Conservation (phyloP, 2,888 invertebrate species). For the Tanypteryx hageni region DNA sequence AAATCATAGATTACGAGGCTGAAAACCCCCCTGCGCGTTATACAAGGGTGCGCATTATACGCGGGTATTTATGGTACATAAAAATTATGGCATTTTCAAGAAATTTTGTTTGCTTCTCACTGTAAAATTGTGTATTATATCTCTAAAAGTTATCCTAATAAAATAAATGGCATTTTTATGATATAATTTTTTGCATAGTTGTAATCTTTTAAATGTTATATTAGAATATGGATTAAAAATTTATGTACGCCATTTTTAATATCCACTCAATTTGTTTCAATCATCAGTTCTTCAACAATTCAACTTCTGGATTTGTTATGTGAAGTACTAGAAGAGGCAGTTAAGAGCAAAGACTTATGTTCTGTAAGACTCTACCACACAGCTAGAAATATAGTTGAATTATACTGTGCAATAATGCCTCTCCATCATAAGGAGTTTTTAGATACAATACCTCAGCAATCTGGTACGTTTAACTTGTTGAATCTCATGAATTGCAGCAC, state of each 20-base stretch:
- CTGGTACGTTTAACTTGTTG: conserved; percentile 78
- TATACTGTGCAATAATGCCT: conserved; percentile 87
- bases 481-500: no score
- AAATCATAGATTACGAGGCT: no score
- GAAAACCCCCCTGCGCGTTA: no score
- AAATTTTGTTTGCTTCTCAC: background rate
- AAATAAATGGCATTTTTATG: background rate
- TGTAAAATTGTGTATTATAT: background rate
- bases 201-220: background rate
- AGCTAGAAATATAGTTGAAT: conserved; percentile 84
- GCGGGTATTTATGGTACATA: no score
- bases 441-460: conserved; percentile 91
- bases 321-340: conserved; percentile 82
- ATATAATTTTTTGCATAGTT: background rate
- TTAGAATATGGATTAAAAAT: no score
- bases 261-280: background rate
- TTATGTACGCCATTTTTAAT: background rate
- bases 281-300: conserved; percentile 77
- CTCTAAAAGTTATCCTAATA: background rate
- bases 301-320: conserved; percentile 82
- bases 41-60: no score
- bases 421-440: conserved; percentile 88
- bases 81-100: background rate
- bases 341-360: conserved; percentile 78
- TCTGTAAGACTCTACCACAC: conserved; percentile 83